Evolutionary conservation across 2,113 vertebrate species (phyloP).

Genomic region (Potamarius usumacintae): DNA sequence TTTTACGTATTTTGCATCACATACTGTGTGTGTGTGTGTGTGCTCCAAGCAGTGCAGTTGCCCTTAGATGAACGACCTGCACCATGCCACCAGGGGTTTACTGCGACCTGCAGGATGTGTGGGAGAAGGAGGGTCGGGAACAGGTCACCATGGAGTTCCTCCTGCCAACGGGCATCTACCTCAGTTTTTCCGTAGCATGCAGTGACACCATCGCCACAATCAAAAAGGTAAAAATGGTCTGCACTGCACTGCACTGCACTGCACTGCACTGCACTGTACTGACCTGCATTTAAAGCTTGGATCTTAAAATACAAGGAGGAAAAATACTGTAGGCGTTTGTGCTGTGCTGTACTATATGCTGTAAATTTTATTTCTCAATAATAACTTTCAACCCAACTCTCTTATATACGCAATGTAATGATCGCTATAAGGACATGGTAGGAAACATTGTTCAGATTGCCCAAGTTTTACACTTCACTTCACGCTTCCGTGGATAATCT

Average conservation of each 20-base stretch:
- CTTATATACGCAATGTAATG: neutral
- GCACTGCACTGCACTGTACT: no score
- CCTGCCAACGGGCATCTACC: conserved; percentile 92
- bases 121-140: conserved; percentile 86
- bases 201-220: conserved; percentile 88
- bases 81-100: conserved; percentile 94
- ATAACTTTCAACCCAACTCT: neutral
- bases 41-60: conserved; percentile 68
- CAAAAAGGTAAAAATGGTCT: conserved; percentile 80
- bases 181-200: conserved; percentile 85
- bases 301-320: neutral
- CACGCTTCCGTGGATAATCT: neutral
- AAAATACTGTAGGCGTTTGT: neutral
- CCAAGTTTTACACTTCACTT: neutral
- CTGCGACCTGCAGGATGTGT: conserved; percentile 90
- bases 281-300: neutral
- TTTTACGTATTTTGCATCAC: conserved; percentile 29
- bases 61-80: conserved; percentile 75
- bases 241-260: no score
- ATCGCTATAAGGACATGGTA: neutral
- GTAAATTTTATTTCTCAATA: neutral
- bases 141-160: conserved; percentile 89
- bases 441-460: neutral
- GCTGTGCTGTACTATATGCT: no score
- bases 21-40: neutral